These are phyloP conservation scores for Mechanitis messenoides DNA, from an alignment of 2,888 invertebrate genomes.

Conservation along the genomic window DNA sequence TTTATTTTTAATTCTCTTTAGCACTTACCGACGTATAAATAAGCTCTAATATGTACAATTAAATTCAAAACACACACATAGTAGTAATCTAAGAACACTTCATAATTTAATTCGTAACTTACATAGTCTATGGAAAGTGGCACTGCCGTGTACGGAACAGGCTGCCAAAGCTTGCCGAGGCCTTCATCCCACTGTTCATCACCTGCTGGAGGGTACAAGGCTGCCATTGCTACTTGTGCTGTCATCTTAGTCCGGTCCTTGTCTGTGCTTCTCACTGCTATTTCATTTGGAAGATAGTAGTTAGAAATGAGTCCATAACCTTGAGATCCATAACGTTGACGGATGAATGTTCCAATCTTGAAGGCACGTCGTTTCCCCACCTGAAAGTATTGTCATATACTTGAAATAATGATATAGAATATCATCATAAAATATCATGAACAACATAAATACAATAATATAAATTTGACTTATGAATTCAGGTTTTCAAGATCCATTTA, in stretches of 20 bases:
- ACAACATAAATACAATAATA: no score
- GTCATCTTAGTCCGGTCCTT: constrained; percentile 70
- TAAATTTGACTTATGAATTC: no score
- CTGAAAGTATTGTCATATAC: constrained; percentile 34
- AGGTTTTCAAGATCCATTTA: no score
- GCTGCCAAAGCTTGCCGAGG: constrained; percentile 64
- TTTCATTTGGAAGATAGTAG: constrained; percentile 52
- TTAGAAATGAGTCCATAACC: constrained; percentile 50
- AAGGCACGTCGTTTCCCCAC: constrained; percentile 54
- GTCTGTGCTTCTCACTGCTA: constrained; percentile 57
- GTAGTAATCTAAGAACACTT: no score
- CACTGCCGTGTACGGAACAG: constrained; percentile 57
- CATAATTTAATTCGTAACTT: constrained; percentile 34
- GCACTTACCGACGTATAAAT: no score
- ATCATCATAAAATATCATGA: no score
- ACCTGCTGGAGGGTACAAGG: constrained; percentile 55
- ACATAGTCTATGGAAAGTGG: constrained; percentile 62
- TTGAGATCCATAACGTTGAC: constrained; percentile 50
- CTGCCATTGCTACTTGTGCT: constrained; percentile 57
- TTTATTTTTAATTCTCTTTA: no score
- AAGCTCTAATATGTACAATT: no score
- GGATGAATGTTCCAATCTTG: constrained; percentile 57
- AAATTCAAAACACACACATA: no score
- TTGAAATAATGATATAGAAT: no score
- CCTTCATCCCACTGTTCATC: constrained; percentile 66